Evolutionary conservation across 2,113 vertebrate species (phyloP).

Genomic region (Zosterops hypoxanthus): DNA sequence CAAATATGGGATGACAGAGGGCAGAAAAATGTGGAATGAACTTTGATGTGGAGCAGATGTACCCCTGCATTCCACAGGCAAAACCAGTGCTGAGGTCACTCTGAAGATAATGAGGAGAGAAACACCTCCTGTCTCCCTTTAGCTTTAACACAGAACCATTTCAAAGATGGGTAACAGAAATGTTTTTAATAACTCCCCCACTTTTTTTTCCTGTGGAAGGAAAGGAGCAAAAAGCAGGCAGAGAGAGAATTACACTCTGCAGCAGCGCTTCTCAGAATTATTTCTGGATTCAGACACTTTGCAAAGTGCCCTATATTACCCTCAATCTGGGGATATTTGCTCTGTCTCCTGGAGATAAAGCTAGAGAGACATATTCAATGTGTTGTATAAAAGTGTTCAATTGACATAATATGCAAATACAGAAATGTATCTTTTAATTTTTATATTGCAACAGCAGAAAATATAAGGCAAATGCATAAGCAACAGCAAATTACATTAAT

Average conservation of each 20-base stretch:
- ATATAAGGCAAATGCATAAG: not conserved
- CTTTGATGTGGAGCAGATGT: slow-evolving; percentile 69
- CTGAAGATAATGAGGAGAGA: not conserved
- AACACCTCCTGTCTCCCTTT: not conserved
- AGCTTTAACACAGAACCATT: not conserved
- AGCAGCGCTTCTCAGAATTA: not conserved
- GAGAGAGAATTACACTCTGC: not conserved
- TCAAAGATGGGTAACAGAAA: not conserved
- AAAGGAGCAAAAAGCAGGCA: not conserved
- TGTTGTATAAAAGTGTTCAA: not conserved
- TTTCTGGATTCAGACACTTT: not conserved
- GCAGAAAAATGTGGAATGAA: slow-evolving; percentile 30
- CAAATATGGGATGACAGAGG: slow-evolving; percentile 41
- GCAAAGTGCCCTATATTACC: not conserved
- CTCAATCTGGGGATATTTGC: not conserved
- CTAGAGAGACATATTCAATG: not conserved
- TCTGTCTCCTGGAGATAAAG: slow-evolving; percentile 6
- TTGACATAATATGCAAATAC: not conserved
- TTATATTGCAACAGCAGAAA: not conserved
- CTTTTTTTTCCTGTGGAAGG: not conserved
- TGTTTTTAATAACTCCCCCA: not conserved
- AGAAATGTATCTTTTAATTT: not conserved
- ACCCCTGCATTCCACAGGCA: slow-evolving; percentile 41
- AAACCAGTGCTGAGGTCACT: not conserved
- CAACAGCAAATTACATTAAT: not conserved